Conservation (phyloP, 2,888 invertebrate species). For the Dynastes hyllus region DNA sequence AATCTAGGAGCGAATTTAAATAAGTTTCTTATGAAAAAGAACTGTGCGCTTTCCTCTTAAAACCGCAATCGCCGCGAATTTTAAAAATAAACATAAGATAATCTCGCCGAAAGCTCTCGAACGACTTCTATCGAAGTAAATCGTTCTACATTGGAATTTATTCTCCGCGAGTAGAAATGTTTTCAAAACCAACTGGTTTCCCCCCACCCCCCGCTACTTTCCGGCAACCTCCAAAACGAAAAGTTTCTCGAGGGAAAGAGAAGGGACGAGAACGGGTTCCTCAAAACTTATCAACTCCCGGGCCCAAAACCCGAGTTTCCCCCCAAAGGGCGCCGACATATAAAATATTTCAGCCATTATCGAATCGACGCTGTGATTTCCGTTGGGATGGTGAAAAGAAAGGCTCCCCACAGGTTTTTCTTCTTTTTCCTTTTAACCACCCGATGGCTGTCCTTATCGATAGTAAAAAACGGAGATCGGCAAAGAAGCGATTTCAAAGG, state of each 20-base stretch:
- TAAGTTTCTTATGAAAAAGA: conserved; percentile 1
- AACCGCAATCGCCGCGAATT: neutral
- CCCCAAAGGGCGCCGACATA: conserved; percentile 25
- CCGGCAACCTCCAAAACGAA: neutral
- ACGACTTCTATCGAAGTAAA: conserved; percentile 9
- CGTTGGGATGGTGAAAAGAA: conserved; percentile 16
- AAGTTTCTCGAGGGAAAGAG: neutral
- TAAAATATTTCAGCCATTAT: conserved; percentile 45
- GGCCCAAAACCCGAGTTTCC: too few species aligned
- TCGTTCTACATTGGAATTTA: neutral
- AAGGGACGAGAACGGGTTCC: conserved; percentile 5
- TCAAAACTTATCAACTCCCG: conserved; percentile 38
- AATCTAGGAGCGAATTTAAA: neutral
- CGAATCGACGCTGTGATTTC: conserved; percentile 40
- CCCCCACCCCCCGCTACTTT: neutral
- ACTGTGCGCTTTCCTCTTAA: neutral
- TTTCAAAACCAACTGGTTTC: conserved; percentile 22
- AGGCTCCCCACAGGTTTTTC: neutral
- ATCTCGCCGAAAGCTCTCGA: neutral
- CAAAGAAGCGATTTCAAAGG: conserved; percentile 33
- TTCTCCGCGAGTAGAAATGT: conserved; percentile 2
- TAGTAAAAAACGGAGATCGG: neutral
- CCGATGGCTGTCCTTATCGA: neutral
- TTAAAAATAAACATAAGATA: conserved; percentile 10
- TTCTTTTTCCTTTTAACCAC: neutral